These are phyloP conservation scores for Hydropsyche betteni DNA, from an alignment of 2,888 invertebrate genomes.

Conservation along the genomic window DNA sequence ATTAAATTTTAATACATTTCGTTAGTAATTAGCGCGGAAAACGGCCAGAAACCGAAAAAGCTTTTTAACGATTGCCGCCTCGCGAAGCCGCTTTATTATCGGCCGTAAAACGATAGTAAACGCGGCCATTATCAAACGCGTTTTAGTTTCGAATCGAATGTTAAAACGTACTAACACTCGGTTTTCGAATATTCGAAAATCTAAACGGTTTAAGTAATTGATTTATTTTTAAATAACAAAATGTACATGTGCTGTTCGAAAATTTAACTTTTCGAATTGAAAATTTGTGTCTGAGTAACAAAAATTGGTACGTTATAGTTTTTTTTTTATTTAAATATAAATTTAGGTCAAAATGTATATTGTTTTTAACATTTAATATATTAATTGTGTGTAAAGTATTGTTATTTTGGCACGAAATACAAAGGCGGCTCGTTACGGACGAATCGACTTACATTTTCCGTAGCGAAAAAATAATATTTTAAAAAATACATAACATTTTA, in stretches of 20 bases:
- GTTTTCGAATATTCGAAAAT: no score
- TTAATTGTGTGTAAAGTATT: no score
- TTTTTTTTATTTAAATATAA: neutral
- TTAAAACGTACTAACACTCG: no score
- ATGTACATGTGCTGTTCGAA: no score
- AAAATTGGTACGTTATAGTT: no score
- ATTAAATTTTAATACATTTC: neutral
- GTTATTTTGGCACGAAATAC: constrained; percentile 7
- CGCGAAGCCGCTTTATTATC: neutral
- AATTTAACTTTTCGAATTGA: no score
- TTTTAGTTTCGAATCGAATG: no score
- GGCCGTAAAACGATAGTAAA: constrained; percentile 1
- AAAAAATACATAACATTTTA: no score
- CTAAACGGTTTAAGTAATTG: no score
- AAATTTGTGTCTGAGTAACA: no score
- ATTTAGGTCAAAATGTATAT: neutral
- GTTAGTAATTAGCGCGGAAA: constrained; percentile 1
- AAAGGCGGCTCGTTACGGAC: constrained; percentile 1
- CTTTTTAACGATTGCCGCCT: constrained; percentile 6
- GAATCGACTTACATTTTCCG: constrained; percentile 1
- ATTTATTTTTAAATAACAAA: no score
- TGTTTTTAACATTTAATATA: neutral
- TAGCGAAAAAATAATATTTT: neutral
- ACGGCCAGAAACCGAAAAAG: neutral
- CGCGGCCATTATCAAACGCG: no score